These are phyloP conservation scores for Drosophila yakuba DNA, from an alignment of 1,140 invertebrate species.

Conservation along the genomic window DNA sequence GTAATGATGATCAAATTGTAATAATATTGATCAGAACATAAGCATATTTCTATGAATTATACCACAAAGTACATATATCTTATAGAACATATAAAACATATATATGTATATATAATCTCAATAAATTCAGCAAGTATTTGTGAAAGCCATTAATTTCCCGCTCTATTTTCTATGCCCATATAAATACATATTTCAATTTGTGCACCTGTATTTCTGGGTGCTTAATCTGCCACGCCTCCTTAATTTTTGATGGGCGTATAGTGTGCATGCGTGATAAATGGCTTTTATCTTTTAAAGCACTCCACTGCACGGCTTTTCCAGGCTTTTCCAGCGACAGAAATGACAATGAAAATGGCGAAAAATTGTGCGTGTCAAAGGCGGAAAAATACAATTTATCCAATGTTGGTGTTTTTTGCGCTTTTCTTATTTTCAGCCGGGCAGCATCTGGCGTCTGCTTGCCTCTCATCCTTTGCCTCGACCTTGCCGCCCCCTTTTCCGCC, in stretches of 20 bases:
- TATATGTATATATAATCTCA: too few species aligned
- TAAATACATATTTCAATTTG: constrained; percentile 14
- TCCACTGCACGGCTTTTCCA: constrained; percentile 68
- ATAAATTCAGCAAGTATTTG: too few species aligned
- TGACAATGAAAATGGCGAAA: constrained; percentile 22
- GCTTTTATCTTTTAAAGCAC: constrained; percentile 82
- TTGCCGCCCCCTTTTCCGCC: background rate
- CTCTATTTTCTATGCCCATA: background rate
- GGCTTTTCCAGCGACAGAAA: constrained; percentile 52
- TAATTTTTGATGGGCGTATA: background rate
- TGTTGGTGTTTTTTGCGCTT: constrained; percentile 45
- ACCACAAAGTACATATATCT: too few species aligned
- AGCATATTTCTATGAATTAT: too few species aligned
- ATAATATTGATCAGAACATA: too few species aligned
- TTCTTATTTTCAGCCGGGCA: constrained; percentile 14
- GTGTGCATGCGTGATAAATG: constrained; percentile 77
- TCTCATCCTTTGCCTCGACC: constrained; percentile 23
- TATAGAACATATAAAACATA: too few species aligned
- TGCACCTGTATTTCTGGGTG: constrained; percentile 35
- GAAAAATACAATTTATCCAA: constrained; percentile 54
- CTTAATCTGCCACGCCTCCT: constrained; percentile 1
- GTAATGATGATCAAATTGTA: too few species aligned
- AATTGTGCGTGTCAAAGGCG: background rate
- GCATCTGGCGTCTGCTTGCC: constrained; percentile 57
- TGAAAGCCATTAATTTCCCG: too few species aligned